phyloP scores from a whole-genome alignment of 1,140 invertebrate species.

The Drosophila pandora region DNA sequence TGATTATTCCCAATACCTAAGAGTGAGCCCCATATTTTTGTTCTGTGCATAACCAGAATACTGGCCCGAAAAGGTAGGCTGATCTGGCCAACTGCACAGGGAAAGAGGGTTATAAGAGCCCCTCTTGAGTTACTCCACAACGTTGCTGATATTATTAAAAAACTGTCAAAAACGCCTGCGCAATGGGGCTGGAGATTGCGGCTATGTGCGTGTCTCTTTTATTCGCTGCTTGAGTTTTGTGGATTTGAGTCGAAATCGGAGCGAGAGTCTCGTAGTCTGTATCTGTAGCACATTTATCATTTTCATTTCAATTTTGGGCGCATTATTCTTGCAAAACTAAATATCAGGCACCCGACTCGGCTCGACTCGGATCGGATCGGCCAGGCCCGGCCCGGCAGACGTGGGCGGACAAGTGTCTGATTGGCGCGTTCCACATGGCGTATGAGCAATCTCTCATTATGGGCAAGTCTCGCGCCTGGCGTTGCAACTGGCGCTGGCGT shows the following conservation, averaged over 20 bases:
- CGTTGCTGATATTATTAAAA: constrained; percentile 79
- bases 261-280: constrained; percentile 31
- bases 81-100: constrained; percentile 37
- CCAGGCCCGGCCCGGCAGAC: not conserved
- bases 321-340: constrained; percentile 76
- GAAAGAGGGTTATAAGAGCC: constrained; percentile 8
- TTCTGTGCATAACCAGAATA: constrained; percentile 24
- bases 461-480: constrained; percentile 58
- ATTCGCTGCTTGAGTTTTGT: constrained; percentile 17
- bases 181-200: constrained; percentile 55
- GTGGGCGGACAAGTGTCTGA: constrained; percentile 78
- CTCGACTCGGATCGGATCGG: too few relatives aligned
- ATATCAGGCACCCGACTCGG: constrained; percentile 40
- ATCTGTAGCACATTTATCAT: constrained; percentile 81
- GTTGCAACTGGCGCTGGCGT: constrained; percentile 36
- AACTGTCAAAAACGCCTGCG: constrained; percentile 81
- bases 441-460: constrained; percentile 76
- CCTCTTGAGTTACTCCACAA: constrained; percentile 26
- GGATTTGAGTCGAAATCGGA: constrained; percentile 13
- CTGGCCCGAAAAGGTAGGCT: constrained; percentile 55
- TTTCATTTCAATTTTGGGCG: constrained; percentile 79
- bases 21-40: not conserved
- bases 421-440: constrained; percentile 76
- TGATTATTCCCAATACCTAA: not conserved
- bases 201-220: constrained; percentile 41